Evolutionary conservation across 2,888 invertebrate genomes (phyloP).

Genomic region (Folsomia manolachei): DNA sequence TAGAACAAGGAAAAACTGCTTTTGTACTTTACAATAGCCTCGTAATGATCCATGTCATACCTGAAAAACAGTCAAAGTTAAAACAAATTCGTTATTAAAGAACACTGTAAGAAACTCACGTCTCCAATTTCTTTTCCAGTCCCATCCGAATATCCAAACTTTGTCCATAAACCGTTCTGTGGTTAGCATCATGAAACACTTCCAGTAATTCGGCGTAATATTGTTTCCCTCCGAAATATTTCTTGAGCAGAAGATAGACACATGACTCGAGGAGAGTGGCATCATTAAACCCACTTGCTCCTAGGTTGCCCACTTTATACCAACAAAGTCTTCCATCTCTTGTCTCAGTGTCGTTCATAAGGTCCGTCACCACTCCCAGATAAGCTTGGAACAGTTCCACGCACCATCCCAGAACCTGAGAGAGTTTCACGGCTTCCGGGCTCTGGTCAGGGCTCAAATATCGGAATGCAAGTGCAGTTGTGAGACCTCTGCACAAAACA

Average conservation of each 20-base stretch:
- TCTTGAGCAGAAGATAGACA: conserved; percentile 74
- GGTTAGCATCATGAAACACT: conserved; percentile 73
- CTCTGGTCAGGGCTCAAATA: conserved; percentile 63
- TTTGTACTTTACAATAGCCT: conserved; percentile 84
- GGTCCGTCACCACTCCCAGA: conserved; percentile 82
- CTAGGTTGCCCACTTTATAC: conserved; percentile 65
- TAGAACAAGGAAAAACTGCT: conserved; percentile 92
- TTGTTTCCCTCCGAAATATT: conserved; percentile 70
- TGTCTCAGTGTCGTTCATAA: conserved; percentile 80
- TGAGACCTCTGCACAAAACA: conserved; percentile 59
- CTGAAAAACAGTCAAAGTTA: conserved; percentile 16
- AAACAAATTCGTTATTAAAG: background rate
- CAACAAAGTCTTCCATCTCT: conserved; percentile 89
- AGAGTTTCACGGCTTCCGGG: conserved; percentile 72
- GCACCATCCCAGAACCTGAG: conserved; percentile 89
- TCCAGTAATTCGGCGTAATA: conserved; percentile 78
- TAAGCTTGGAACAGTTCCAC: conserved; percentile 85
- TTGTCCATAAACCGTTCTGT: conserved; percentile 78
- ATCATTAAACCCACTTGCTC: conserved; percentile 79
- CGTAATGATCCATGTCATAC: conserved; percentile 78
- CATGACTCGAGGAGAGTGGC: conserved; percentile 73
- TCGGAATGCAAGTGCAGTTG: conserved; percentile 72
- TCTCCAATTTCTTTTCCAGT: conserved; percentile 63
- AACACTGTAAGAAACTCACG: conserved; percentile 55
- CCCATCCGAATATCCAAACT: conserved; percentile 72